Evolutionary conservation across 1,140 invertebrate species (phyloP).

Genomic region (Lamellibrachia luymesi): DNA sequence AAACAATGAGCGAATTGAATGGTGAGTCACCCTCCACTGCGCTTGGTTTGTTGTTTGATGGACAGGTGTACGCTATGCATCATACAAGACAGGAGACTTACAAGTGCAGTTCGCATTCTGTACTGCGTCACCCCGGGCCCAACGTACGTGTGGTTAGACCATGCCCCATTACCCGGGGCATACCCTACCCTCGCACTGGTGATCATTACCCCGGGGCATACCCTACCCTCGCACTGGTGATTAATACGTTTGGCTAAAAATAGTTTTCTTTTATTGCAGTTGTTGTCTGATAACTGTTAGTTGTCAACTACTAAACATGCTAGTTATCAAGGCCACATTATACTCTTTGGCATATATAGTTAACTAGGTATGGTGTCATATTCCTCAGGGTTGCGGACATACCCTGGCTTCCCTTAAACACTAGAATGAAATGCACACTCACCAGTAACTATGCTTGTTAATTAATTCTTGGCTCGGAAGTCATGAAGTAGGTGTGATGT

Average conservation of each 20-base stretch:
- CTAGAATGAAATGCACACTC: no score
- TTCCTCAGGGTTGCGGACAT: not conserved
- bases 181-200: not conserved
- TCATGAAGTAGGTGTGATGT: not conserved
- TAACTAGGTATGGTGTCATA: not conserved
- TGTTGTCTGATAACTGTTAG: not conserved
- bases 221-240: not conserved
- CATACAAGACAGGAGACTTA: not conserved
- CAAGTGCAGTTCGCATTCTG: not conserved
- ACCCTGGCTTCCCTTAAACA: no score
- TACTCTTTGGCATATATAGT: not conserved
- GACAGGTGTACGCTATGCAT: not conserved
- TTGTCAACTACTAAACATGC: not conserved
- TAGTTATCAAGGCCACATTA: not conserved
- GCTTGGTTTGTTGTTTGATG: no score
- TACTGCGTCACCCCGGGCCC: not conserved
- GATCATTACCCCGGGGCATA: not conserved
- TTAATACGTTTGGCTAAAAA: not conserved
- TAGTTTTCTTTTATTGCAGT: not conserved
- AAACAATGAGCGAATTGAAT: no score
- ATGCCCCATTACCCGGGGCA: not conserved
- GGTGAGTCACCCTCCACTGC: no score
- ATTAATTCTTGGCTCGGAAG: not conserved
- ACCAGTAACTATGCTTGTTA: not conserved
- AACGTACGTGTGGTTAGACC: not conserved